Evolutionary conservation across 2,888 invertebrate species (phyloP).

Genomic region (Chrysina gloriosa): DNA sequence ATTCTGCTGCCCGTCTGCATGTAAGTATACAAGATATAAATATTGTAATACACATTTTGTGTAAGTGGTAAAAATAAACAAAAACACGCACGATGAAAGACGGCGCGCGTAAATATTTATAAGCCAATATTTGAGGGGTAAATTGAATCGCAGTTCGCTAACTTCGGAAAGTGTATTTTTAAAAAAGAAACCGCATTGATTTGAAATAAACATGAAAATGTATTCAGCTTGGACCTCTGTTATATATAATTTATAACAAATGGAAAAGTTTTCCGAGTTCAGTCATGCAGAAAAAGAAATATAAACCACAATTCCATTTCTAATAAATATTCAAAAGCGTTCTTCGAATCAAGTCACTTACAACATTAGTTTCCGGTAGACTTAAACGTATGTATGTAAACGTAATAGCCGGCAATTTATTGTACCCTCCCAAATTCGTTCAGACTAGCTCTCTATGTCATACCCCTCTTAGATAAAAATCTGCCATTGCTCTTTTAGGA

Average conservation of each 20-base stretch:
- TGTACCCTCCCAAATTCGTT: constrained; percentile 1
- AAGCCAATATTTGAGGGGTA: constrained; percentile 29
- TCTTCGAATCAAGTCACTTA: constrained; percentile 46
- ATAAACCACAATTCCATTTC: constrained; percentile 50
- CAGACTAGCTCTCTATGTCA: not conserved
- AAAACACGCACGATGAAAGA: constrained; percentile 6
- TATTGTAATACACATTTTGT: not conserved
- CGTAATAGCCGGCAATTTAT: constrained; percentile 46
- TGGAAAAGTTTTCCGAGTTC: constrained; percentile 50
- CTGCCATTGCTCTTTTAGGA: too few species aligned
- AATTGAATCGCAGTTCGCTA: constrained; percentile 28
- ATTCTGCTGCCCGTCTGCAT: too few species aligned
- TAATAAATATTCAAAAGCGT: constrained; percentile 52
- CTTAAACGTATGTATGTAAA: constrained; percentile 40
- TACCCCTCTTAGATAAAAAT: not conserved
- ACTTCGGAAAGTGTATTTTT: not conserved
- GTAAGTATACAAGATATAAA: not conserved
- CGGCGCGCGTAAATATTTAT: constrained; percentile 27
- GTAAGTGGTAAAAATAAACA: constrained; percentile 25
- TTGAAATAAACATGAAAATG: constrained; percentile 31
- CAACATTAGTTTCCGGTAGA: constrained; percentile 40
- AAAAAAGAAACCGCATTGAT: constrained; percentile 1
- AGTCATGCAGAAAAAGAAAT: constrained; percentile 51
- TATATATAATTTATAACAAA: constrained; percentile 52
- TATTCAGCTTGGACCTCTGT: constrained; percentile 28